A percentile compares a stretch with the other conserved stretches of the same genome.
These are phyloP conservation scores for Fulica atra DNA, from an alignment of 2,113 vertebrate genomes.

Conservation along the genomic window DNA sequence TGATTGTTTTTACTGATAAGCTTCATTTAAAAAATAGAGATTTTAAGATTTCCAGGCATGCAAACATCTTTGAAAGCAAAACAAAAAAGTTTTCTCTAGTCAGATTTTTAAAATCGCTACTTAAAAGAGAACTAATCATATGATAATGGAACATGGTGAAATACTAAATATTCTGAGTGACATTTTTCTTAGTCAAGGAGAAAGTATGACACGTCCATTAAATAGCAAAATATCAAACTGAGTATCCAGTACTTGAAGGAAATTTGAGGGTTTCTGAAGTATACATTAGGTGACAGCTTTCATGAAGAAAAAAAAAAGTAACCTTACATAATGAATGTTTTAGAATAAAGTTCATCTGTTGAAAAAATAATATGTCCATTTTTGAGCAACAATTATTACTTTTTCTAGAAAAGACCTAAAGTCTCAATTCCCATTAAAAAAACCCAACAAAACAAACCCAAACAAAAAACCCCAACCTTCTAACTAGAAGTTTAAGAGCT, in stretches of 20 bases:
- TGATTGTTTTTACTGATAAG: background rate
- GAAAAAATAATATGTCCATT: background rate
- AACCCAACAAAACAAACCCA: too few species aligned
- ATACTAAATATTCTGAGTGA: background rate
- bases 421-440: background rate
- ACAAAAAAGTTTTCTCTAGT: background rate
- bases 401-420: background rate
- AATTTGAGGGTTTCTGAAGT: background rate
- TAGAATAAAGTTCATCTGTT: background rate
- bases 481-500: background rate
- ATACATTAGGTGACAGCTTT: background rate
- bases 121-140: background rate
- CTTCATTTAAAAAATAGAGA: background rate
- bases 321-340: background rate
- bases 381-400: background rate
- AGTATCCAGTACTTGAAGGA: background rate
- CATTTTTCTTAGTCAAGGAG: background rate
- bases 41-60: background rate
- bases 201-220: background rate
- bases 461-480: background rate
- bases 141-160: background rate
- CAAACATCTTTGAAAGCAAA: background rate
- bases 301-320: background rate
- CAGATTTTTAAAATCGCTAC: background rate
- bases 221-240: background rate